These are phyloP conservation scores for Calliopsis andreniformis DNA, from an alignment of 1,140 invertebrate species.

Conservation along the genomic window DNA sequence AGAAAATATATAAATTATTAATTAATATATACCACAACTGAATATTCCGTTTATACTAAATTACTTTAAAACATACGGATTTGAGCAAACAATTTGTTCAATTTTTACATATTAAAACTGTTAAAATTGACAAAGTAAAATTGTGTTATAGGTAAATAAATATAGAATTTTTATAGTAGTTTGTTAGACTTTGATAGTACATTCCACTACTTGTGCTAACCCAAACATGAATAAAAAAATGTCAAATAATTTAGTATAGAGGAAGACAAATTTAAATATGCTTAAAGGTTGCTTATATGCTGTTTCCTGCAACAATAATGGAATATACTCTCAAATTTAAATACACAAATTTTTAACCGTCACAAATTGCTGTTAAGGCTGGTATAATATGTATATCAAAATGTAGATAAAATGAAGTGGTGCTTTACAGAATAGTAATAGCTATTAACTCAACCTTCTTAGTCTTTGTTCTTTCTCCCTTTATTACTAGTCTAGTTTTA, in stretches of 20 bases:
- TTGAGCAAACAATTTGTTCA: constrained; percentile 27
- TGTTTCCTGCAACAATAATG: no score
- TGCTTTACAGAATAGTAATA: constrained; percentile 5
- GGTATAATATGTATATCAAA: not conserved
- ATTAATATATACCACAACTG: not conserved
- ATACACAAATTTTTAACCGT: not conserved
- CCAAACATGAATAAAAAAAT: no score
- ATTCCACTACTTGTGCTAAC: not conserved
- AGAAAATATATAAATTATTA: constrained; percentile 18
- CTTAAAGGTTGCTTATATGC: no score
- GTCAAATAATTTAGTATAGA: not conserved
- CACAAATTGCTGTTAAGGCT: not conserved
- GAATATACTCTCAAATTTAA: no score
- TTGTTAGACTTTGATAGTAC: not conserved
- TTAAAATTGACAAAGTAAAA: not conserved
- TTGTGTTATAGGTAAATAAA: not conserved
- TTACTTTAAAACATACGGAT: not conserved
- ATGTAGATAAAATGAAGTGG: not conserved
- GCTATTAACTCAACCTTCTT: not conserved
- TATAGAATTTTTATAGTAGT: not conserved
- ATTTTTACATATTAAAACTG: not conserved
- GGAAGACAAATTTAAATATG: not conserved
- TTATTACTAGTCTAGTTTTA: not conserved
- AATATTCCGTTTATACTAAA: constrained; percentile 4
- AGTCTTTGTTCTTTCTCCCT: constrained; percentile 1